These are phyloP conservation scores for Rhyacophila evoluta DNA, from an alignment of 2,888 invertebrate genomes.

Conservation along the genomic window DNA sequence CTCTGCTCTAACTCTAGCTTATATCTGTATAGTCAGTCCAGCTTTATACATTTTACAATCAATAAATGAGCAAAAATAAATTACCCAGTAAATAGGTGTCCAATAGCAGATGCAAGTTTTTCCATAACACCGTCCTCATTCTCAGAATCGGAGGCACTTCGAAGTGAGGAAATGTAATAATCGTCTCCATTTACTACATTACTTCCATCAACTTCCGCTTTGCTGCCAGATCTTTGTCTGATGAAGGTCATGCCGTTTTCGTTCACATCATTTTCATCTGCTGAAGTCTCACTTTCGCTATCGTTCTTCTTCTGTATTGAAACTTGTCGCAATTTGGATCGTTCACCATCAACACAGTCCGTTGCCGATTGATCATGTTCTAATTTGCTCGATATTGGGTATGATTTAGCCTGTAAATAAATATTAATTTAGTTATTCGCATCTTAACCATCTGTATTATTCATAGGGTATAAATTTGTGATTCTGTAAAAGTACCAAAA, in stretches of 20 bases:
- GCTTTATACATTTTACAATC: too few species aligned
- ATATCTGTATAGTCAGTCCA: too few species aligned
- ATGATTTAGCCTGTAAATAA: conserved; percentile 68
- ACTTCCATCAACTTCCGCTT: conserved; percentile 56
- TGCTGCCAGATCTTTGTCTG: conserved; percentile 61
- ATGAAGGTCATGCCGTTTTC: conserved; percentile 74
- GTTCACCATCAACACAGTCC: conserved; percentile 45
- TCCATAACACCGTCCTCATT: conserved; percentile 78
- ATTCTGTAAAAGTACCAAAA: too few species aligned
- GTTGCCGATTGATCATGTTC: conserved; percentile 56
- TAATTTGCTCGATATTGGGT: conserved; percentile 68
- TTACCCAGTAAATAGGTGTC: conserved; percentile 82
- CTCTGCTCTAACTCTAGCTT: too few species aligned
- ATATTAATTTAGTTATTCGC: too few species aligned
- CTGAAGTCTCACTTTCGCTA: conserved; percentile 71
- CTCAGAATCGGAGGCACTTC: conserved; percentile 79
- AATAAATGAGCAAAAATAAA: too few species aligned
- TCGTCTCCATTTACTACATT: conserved; percentile 57
- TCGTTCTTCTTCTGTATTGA: conserved; percentile 61
- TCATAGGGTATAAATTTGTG: too few species aligned
- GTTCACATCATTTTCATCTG: conserved; percentile 70
- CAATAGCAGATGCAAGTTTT: conserved; percentile 78
- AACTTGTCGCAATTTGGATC: conserved; percentile 56
- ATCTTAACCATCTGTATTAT: too few species aligned
- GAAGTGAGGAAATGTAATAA: conserved; percentile 68